Evolutionary conservation across 2,797 vertebrate genomes (phyloP).

Genomic region (Characodon lateralis): DNA sequence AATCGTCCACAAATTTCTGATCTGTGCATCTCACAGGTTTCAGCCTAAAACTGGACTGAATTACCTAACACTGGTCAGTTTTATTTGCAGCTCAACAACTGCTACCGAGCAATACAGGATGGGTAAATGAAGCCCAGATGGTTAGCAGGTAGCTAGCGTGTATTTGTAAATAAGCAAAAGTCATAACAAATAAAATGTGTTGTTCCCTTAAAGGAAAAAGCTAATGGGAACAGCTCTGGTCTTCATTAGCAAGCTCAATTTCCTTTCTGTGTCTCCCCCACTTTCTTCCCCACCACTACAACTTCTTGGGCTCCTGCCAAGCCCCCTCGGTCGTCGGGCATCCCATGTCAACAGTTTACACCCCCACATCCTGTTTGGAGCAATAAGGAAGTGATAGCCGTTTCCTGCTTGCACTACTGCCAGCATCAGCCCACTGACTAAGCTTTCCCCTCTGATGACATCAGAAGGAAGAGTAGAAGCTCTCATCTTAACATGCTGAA

Average conservation of each 20-base stretch:
- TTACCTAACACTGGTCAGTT: background rate
- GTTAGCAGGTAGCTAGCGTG: background rate
- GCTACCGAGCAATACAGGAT: background rate
- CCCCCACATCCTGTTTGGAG: constrained; percentile 85
- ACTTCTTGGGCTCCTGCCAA: constrained; percentile 71
- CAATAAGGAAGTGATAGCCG: constrained; percentile 83
- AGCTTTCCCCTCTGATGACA: constrained; percentile 37
- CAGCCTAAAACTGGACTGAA: background rate
- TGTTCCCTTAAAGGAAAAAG: background rate
- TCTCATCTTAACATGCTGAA: constrained; percentile 33
- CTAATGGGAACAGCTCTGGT: background rate
- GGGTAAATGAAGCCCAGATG: background rate
- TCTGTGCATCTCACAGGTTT: background rate
- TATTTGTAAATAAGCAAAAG: background rate
- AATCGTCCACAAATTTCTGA: background rate
- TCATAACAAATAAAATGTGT: background rate
- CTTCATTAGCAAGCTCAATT: background rate
- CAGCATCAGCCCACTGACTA: constrained; percentile 63
- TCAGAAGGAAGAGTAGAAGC: constrained; percentile 32
- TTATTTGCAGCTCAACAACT: background rate
- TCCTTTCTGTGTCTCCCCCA: constrained; percentile 6
- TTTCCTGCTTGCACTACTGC: constrained; percentile 80
- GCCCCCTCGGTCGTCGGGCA: constrained; percentile 71
- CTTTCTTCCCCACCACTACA: constrained; percentile 18
- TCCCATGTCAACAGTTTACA: constrained; percentile 85